phyloP scores from a whole-genome alignment of 1,140 invertebrate species.

The Leptopilina boulardi region DNA sequence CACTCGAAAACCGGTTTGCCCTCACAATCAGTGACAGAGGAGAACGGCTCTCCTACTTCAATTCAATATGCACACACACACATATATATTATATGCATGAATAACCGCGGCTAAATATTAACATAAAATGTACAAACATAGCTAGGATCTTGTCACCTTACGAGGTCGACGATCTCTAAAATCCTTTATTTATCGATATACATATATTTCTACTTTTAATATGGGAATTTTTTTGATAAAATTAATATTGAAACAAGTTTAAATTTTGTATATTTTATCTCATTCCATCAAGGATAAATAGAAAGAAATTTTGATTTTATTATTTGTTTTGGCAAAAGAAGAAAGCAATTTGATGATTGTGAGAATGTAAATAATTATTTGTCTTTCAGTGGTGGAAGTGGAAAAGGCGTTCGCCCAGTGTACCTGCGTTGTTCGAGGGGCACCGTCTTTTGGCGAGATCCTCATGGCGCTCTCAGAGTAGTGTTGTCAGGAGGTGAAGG shows the following conservation, averaged over 20 bases:
- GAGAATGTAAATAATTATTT: slow-evolving; percentile 1
- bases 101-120: slow-evolving; percentile 22
- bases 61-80: slow-evolving; percentile 34
- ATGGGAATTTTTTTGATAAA: slow-evolving; percentile 27
- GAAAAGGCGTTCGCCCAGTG: slow-evolving; percentile 84
- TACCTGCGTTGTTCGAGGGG: slow-evolving; percentile 86
- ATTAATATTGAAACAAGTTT: slow-evolving; percentile 5
- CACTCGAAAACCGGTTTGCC: slow-evolving; percentile 63
- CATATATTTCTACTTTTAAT: slow-evolving; percentile 26
- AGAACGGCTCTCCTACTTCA: slow-evolving; percentile 49
- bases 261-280: slow-evolving; percentile 18
- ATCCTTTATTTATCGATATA: slow-evolving; percentile 30
- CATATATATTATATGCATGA: neutral
- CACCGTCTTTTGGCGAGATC: slow-evolving; percentile 84
- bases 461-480: slow-evolving; percentile 83
- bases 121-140: slow-evolving; percentile 13
- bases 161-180: slow-evolving; percentile 22
- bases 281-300: too few relatives aligned
- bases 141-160: slow-evolving; percentile 11
- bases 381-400: slow-evolving; percentile 68
- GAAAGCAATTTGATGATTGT: neutral
- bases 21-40: slow-evolving; percentile 48
- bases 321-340: neutral
- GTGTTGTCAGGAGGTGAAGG: slow-evolving; percentile 80
- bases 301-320: slow-evolving; percentile 5